Conservation (phyloP, 1,140 invertebrate genomes). For the Paramacrobiotus metropolitanus region DNA sequence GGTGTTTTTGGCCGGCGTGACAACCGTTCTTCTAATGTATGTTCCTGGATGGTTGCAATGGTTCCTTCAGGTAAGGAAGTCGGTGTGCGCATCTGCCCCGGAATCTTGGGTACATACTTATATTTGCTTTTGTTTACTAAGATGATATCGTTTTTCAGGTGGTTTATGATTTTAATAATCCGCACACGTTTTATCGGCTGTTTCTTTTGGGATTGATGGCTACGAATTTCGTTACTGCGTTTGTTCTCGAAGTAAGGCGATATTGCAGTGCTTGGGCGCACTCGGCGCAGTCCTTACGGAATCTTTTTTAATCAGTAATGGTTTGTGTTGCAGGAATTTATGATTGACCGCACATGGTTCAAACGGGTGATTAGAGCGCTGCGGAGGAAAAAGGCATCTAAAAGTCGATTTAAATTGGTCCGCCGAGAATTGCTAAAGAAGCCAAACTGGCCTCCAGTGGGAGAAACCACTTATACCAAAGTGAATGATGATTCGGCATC, state of each 20-base stretch:
- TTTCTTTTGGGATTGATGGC: not conserved
- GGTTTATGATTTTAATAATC: not conserved
- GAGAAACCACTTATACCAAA: not conserved
- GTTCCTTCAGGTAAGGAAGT: not conserved
- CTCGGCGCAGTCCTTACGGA: not conserved
- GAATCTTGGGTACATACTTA: not conserved
- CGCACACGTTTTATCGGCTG: not conserved
- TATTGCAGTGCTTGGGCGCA: not conserved
- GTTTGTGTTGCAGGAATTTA: not conserved
- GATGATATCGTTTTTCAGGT: not conserved
- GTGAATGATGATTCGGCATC: not conserved
- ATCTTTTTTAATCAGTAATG: not conserved
- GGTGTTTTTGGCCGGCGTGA: not conserved
- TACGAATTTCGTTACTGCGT: not conserved
- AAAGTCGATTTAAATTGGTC: not conserved
- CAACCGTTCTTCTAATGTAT: not conserved
- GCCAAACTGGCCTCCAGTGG: not conserved
- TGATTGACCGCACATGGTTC: not conserved
- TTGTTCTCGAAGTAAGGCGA: not conserved
- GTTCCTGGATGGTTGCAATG: not conserved
- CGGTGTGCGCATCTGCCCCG: not conserved
- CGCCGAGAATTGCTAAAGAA: not conserved
- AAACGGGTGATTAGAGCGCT: not conserved
- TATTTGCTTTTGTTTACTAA: not conserved
- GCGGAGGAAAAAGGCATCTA: not conserved